phyloP scores from a whole-genome alignment of 2,888 invertebrate species.

The Heliconius ethilla region DNA sequence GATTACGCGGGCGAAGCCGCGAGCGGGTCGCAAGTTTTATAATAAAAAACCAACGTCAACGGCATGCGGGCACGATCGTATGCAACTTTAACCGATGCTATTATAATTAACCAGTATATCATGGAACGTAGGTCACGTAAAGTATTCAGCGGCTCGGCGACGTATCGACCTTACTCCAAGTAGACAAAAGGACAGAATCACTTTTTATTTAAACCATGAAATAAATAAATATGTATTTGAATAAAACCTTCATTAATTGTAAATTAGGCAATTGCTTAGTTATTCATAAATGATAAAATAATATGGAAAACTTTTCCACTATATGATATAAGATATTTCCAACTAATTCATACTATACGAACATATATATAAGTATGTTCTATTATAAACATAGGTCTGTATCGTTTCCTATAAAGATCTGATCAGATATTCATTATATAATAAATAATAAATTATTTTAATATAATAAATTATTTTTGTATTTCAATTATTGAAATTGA shows the following conservation, averaged over 20 bases:
- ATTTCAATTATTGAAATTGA: no score
- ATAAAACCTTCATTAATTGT: neutral
- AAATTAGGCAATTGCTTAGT: neutral
- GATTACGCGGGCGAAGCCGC: no score
- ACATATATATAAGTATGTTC: no score
- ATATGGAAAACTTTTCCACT: neutral
- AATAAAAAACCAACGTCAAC: slow-evolving; percentile 1
- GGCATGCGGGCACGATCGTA: neutral
- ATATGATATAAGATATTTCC: neutral
- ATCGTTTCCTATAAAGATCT: no score
- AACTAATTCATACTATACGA: neutral
- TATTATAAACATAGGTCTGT: no score
- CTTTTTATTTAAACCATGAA: slow-evolving; percentile 8
- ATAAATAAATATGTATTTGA: neutral
- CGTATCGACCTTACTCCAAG: slow-evolving; percentile 11
- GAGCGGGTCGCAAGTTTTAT: neutral
- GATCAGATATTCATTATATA: no score
- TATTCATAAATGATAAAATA: neutral
- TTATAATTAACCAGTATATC: slow-evolving; percentile 24
- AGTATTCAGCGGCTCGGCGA: slow-evolving; percentile 9
- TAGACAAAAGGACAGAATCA: slow-evolving; percentile 3
- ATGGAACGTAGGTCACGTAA: slow-evolving; percentile 27
- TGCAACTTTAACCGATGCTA: slow-evolving; percentile 13
- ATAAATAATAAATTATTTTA: no score
- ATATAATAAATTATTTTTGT: no score